phyloP scores from a whole-genome alignment of 2,888 invertebrate genomes.

The Ectemnius lituratus region DNA sequence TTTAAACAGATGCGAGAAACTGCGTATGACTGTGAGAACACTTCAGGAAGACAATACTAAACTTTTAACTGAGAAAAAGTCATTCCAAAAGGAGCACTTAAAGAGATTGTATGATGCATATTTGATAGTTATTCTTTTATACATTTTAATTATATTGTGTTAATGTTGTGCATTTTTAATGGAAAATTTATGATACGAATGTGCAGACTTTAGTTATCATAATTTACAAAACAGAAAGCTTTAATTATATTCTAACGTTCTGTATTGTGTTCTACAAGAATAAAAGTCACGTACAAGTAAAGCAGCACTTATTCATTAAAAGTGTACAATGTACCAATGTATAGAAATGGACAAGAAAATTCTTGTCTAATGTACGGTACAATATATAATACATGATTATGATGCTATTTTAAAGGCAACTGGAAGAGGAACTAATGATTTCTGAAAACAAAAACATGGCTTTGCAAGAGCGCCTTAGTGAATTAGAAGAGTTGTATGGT shows the following conservation, averaged over 20 bases:
- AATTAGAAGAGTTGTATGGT: conserved; percentile 37
- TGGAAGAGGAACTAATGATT: conserved; percentile 21
- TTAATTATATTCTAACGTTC: background rate
- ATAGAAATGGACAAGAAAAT: too few relatives aligned
- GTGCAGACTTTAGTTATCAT: background rate
- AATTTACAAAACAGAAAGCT: too few relatives aligned
- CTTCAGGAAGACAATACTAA: conserved; percentile 17
- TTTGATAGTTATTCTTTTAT: background rate
- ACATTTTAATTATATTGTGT: conserved; percentile 1
- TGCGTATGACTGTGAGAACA: conserved; percentile 23
- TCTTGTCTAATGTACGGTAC: too few relatives aligned
- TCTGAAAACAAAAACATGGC: conserved; percentile 28
- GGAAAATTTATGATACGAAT: background rate
- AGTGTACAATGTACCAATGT: too few relatives aligned
- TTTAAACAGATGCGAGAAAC: conserved; percentile 24
- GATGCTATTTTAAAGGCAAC: conserved; percentile 20
- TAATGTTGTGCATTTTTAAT: conserved; percentile 5
- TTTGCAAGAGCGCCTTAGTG: conserved; percentile 26
- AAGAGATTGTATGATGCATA: conserved; percentile 34
- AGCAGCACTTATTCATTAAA: background rate
- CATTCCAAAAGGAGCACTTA: conserved; percentile 1
- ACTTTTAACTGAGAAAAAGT: conserved; percentile 6
- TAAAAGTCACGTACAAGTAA: background rate
- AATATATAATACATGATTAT: background rate
- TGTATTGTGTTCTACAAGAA: background rate